phyloP scores from a whole-genome alignment of 2,113 vertebrate species.

The Syngnathus typhle region DNA sequence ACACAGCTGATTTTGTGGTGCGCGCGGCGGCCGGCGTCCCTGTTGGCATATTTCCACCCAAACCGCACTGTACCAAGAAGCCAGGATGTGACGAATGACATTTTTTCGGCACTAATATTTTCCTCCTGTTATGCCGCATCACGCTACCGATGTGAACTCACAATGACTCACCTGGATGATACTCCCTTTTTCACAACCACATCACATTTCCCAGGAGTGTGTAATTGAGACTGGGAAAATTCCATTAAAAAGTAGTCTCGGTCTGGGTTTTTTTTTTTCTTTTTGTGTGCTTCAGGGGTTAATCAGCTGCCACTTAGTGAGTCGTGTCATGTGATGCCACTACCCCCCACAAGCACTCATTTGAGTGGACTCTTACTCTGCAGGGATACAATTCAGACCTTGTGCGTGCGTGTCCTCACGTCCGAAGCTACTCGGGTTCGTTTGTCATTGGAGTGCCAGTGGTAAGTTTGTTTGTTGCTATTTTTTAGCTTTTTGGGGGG shows the following conservation, averaged over 20 bases:
- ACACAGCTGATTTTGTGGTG: background rate
- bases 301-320: constrained; percentile 21
- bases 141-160: constrained; percentile 20
- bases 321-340: constrained; percentile 5
- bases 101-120: constrained; percentile 42
- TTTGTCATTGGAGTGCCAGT: background rate
- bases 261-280: background rate
- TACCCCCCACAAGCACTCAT: background rate
- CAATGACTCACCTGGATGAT: constrained; percentile 1
- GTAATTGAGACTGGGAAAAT: constrained; percentile 35
- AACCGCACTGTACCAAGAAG: background rate
- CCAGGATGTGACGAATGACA: background rate
- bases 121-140: constrained; percentile 2
- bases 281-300: constrained; percentile 20
- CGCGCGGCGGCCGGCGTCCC: background rate
- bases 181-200: constrained; percentile 2
- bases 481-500: background rate
- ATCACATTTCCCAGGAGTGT: constrained; percentile 23
- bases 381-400: background rate
- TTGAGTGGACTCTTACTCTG: background rate
- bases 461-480: background rate
- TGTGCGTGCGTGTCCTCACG: background rate
- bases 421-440: background rate
- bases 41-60: background rate
- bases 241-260: constrained; percentile 6